Percentiles rank a stretch among this genome's conserved stretches.
phyloP scores from a whole-genome alignment of 2,113 vertebrate species.

The Vanacampus margaritifer region DNA sequence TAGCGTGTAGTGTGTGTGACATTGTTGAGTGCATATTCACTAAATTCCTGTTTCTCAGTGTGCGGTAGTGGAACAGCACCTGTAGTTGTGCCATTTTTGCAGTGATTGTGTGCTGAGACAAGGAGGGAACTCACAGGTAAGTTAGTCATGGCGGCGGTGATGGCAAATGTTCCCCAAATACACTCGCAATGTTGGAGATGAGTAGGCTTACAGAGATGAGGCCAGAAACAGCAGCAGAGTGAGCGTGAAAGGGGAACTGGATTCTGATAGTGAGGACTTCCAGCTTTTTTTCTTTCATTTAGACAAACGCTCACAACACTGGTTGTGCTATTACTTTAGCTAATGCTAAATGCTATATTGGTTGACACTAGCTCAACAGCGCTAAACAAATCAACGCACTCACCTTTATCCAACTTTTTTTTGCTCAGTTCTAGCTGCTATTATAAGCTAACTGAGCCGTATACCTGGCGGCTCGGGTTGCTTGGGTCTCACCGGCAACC shows the following conservation, averaged over 20 bases:
- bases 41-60: slow-evolving; percentile 86
- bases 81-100: slow-evolving; percentile 86
- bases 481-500: too few species aligned
- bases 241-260: slow-evolving; percentile 36
- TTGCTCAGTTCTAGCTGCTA: too few species aligned
- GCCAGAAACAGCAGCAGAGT: slow-evolving; percentile 13
- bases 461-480: too few species aligned
- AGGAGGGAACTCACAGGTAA: slow-evolving; percentile 82
- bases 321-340: too few species aligned
- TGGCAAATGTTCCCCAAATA: slow-evolving; percentile 77
- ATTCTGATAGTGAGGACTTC: slow-evolving; percentile 75
- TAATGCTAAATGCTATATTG: too few species aligned
- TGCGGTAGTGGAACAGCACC: slow-evolving; percentile 84
- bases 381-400: too few species aligned
- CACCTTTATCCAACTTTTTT: too few species aligned
- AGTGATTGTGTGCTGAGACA: slow-evolving; percentile 85
- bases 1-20: slow-evolving; percentile 25
- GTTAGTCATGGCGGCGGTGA: slow-evolving; percentile 86
- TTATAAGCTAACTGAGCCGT: too few species aligned
- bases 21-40: slow-evolving; percentile 62
- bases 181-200: slow-evolving; percentile 63
- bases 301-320: slow-evolving; percentile 85
- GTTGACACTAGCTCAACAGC: too few species aligned
- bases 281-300: slow-evolving; percentile 73
- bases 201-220: slow-evolving; percentile 31